Conservation (phyloP, 2,797 vertebrate genomes). For the Atherinosoma microstoma region DNA sequence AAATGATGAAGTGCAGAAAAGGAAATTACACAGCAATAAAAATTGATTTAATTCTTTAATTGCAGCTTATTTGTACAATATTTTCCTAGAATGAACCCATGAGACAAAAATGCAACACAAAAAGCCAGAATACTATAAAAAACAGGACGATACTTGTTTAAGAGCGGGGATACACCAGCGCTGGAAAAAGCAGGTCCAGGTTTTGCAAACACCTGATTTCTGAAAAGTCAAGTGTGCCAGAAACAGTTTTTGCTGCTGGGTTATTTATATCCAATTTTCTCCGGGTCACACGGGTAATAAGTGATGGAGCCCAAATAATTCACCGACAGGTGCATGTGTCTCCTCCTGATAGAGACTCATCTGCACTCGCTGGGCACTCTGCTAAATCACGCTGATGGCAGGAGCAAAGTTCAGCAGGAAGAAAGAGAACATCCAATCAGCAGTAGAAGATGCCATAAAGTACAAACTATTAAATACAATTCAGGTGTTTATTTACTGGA, state of each 20-base stretch:
- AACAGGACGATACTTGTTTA: not conserved
- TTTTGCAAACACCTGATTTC: slow-evolving; percentile 7
- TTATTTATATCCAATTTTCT: slow-evolving; percentile 27
- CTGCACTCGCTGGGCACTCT: slow-evolving; percentile 11
- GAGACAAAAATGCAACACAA: not conserved
- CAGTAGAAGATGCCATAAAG: not conserved
- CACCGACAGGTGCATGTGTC: slow-evolving; percentile 27
- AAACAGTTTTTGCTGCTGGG: slow-evolving; percentile 2
- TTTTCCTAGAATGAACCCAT: not conserved
- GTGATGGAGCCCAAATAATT: slow-evolving; percentile 17
- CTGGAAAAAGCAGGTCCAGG: not conserved
- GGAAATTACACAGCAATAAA: slow-evolving; percentile 48
- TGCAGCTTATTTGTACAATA: slow-evolving; percentile 20
- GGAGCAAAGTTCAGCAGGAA: slow-evolving; percentile 22
- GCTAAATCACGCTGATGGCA: slow-evolving; percentile 23
- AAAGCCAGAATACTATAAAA: not conserved
- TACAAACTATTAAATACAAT: slow-evolving; percentile 6
- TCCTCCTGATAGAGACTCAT: slow-evolving; percentile 28
- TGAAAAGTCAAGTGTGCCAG: slow-evolving; percentile 14
- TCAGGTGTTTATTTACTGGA: slow-evolving; percentile 10
- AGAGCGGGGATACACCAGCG: no score
- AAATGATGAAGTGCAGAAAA: slow-evolving; percentile 40
- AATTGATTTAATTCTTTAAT: slow-evolving; percentile 27
- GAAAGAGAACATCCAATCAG: slow-evolving; percentile 21
- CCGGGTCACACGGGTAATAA: slow-evolving; percentile 13